Percentiles rank a stretch among this genome's conserved stretches.
Evolutionary conservation across 2,888 invertebrate genomes (phyloP).

Genomic region (Alviniconcha strummeri): DNA sequence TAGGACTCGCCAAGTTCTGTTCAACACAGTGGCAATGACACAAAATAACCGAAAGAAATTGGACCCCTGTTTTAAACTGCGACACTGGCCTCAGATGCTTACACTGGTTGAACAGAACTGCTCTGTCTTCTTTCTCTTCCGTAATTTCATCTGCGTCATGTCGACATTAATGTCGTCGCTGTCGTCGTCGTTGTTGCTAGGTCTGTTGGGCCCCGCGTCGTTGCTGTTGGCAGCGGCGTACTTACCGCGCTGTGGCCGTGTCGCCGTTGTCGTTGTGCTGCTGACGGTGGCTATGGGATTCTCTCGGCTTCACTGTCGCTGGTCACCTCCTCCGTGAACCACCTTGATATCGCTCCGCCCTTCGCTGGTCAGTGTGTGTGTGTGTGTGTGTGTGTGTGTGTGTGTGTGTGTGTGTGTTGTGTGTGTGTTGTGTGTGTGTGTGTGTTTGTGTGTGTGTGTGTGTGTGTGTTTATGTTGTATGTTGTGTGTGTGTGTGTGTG

Average conservation of each 20-base stretch:
- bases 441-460: neutral
- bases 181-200: slow-evolving; percentile 37
- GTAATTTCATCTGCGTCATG: no score
- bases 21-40: no score
- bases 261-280: slow-evolving; percentile 46
- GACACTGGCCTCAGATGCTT: no score
- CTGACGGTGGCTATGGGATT: slow-evolving; percentile 56
- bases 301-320: slow-evolving; percentile 56
- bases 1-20: no score
- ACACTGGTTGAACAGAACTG: no score
- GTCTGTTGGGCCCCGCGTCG: slow-evolving; percentile 49
- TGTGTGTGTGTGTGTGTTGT: slow-evolving; percentile 1
- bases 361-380: slow-evolving; percentile 50
- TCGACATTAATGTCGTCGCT: no score
- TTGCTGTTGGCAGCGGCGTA: slow-evolving; percentile 15
- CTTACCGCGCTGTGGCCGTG: slow-evolving; percentile 45
- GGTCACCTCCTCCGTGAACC: slow-evolving; percentile 59
- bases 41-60: no score
- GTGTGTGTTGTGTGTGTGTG: neutral
- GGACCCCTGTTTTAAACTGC: no score
- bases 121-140: no score
- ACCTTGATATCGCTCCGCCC: slow-evolving; percentile 61
- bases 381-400: no score
- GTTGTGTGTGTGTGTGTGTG: no score
- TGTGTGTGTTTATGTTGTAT: neutral